Evolutionary conservation across 2,797 vertebrate species (phyloP).

Genomic region (Danio jaintianensis): DNA sequence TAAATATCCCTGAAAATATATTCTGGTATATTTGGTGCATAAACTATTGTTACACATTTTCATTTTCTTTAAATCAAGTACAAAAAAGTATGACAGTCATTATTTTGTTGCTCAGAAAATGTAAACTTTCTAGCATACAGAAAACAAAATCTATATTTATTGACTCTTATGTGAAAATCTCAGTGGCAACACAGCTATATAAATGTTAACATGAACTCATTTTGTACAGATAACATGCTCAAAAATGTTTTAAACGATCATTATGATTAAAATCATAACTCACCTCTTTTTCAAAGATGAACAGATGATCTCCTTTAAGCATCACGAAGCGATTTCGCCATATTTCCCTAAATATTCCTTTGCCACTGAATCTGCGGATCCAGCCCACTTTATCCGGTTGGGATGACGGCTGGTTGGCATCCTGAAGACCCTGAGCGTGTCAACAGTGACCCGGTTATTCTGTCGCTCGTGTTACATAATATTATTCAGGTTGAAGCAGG

Average conservation of each 20-base stretch:
- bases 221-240: no score
- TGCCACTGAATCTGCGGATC: slow-evolving; percentile 94
- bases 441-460: slow-evolving; percentile 32
- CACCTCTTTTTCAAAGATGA: slow-evolving; percentile 93
- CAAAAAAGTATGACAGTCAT: no score
- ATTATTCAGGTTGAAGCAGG: slow-evolving; percentile 15
- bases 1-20: no score
- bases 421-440: slow-evolving; percentile 81
- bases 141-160: no score
- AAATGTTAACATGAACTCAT: not conserved
- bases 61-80: no score
- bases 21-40: no score
- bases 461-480: slow-evolving; percentile 44
- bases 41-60: no score
- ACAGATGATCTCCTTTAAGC: slow-evolving; percentile 90
- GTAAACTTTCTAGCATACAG: no score
- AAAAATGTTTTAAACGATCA: not conserved
- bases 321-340: slow-evolving; percentile 93
- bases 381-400: slow-evolving; percentile 92
- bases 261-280: slow-evolving; percentile 52
- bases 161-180: no score
- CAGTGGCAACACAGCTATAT: no score
- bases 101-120: no score
- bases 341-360: slow-evolving; percentile 93
- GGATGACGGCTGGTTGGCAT: slow-evolving; percentile 75